Base-by-base conservation (phyloP, 2,888 invertebrate species). In the Protodeltote pygarga region DNA sequence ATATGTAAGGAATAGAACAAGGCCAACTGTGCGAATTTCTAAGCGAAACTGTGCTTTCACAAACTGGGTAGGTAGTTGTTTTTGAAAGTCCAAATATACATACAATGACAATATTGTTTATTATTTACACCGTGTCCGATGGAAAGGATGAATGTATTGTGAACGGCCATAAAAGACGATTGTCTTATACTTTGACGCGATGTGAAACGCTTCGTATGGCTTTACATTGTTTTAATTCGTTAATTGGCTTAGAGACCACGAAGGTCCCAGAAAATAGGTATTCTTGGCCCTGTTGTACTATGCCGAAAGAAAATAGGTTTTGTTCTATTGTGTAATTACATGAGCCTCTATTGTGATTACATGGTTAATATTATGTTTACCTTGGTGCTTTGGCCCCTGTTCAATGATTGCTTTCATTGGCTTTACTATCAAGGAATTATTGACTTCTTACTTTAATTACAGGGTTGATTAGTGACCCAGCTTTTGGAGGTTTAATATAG, bases 171-270 rank as follows among this genome's bases (percentile, higher is more conserved):
- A 69, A 67, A 73, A 66, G 50, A 44, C 68, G 48, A 81, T 81
- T 79, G 77, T 78, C 63, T 75, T 54, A 24, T n/a, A 35, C 25
- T 55, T 65, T 60, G 48, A 38, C 42, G 57, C 38, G 48, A 67
- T 77, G 79, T 75, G 81, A 79, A 82, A 76, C 71, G 55, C 51
- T 58, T 62, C 61, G 41, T 65, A 71, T 67, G 66, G 57, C 73
- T 75, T 65, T 53, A 65, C 75, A 82, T 80, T 79, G 82, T 81
- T 70, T 61, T 59, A 49, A 72, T 72, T 71, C 58, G 62, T 64
- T 70, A 63, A 71, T 73, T 67, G 62, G 49, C 60, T 45, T 23
- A 58, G 60, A 64, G 70, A 60, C 49, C 32, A 52, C 49, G 71
- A 73, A 69, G 73, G 71, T 64, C 63, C 44, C 37, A 38, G 42